These are phyloP conservation scores for Cyprinodon brontotheroides DNA, from an alignment of 2,113 vertebrate genomes.

Conservation along the genomic window DNA sequence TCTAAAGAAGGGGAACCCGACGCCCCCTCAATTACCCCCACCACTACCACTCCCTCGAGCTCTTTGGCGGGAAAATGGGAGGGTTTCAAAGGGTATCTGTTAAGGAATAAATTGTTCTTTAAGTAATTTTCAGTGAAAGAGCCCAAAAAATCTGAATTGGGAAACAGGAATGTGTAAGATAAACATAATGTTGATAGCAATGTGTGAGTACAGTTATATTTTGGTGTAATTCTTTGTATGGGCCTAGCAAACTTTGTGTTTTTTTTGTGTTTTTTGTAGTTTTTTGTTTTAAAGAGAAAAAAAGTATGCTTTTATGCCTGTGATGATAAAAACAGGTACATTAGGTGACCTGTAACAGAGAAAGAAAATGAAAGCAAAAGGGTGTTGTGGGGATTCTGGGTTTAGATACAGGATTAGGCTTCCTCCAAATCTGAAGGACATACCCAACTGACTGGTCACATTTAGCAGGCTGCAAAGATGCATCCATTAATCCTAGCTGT, in stretches of 20 bases:
- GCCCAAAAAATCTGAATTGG: constrained; percentile 7
- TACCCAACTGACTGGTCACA: constrained; percentile 40
- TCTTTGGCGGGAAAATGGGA: constrained; percentile 61
- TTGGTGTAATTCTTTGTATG: neutral
- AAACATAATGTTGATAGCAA: neutral
- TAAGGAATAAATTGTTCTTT: neutral
- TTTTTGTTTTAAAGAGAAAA: neutral
- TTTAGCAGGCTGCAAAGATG: constrained; percentile 29
- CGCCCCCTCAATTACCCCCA: neutral
- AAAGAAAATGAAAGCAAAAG: no score
- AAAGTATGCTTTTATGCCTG: neutral
- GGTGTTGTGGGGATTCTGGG: neutral
- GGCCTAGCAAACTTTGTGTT: neutral
- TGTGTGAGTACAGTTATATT: neutral
- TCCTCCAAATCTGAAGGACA: constrained; percentile 17
- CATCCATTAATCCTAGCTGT: constrained; percentile 28
- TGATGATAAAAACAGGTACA: neutral
- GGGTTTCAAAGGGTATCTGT: neutral
- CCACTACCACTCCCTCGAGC: constrained; percentile 10
- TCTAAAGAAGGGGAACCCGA: neutral
- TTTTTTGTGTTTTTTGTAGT: neutral
- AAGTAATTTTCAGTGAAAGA: neutral
- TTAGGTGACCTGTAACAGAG: neutral
- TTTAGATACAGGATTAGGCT: neutral
- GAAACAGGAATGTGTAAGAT: neutral